Percentiles rank a stretch among this genome's conserved stretches.
These are phyloP conservation scores for Poecilia picta DNA, from an alignment of 2,797 vertebrate genomes.

Conservation along the genomic window DNA sequence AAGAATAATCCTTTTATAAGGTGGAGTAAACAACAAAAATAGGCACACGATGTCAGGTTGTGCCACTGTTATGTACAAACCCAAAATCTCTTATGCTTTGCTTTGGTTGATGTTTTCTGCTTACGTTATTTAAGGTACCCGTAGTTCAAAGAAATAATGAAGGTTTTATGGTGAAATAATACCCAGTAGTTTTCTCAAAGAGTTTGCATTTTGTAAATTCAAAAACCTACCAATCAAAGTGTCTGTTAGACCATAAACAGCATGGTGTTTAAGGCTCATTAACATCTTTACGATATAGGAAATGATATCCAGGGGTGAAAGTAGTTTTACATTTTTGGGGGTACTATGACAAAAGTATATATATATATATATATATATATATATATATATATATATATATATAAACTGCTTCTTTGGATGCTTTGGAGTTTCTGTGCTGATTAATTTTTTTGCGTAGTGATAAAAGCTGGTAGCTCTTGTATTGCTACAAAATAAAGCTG, in stretches of 20 bases:
- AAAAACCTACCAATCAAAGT: neutral
- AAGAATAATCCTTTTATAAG: slow-evolving; percentile 1
- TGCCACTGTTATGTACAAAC: neutral
- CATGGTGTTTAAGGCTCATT: neutral
- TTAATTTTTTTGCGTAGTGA: too few relatives aligned
- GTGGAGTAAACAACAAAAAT: neutral
- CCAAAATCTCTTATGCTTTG: neutral
- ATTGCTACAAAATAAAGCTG: too few relatives aligned
- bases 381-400: too few relatives aligned
- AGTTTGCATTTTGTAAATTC: neutral
- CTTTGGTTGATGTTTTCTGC: neutral
- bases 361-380: too few relatives aligned
- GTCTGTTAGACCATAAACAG: neutral
- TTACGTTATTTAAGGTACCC: neutral
- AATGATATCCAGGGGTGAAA: neutral
- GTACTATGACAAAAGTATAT: too few relatives aligned
- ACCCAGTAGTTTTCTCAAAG: neutral
- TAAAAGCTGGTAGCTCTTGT: too few relatives aligned
- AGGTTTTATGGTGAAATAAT: neutral
- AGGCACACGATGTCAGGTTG: neutral
- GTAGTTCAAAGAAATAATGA: neutral
- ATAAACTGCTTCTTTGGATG: too few relatives aligned
- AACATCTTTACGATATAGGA: neutral
- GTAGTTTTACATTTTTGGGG: too few relatives aligned
- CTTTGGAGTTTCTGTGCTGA: too few relatives aligned